phyloP scores from a whole-genome alignment of 2,888 invertebrate species.

The Cosmopolites sordidus region DNA sequence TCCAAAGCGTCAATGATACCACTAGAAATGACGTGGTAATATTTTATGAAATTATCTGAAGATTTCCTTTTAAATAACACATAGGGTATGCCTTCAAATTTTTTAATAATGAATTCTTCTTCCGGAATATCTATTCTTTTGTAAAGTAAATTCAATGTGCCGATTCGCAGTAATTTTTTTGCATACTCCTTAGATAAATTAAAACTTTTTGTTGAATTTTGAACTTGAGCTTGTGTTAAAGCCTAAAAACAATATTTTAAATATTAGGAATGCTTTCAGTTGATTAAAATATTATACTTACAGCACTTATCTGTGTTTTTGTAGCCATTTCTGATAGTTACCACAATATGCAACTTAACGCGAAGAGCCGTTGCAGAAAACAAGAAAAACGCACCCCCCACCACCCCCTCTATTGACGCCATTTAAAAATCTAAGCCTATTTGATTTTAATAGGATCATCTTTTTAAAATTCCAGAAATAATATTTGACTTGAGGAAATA shows the following conservation, averaged over 20 bases:
- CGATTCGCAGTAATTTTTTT: constrained; percentile 13
- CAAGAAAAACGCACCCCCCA: too few relatives aligned
- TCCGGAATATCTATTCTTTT: constrained; percentile 14
- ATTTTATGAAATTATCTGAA: constrained; percentile 12
- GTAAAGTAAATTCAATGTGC: constrained; percentile 16
- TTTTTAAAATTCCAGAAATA: too few relatives aligned
- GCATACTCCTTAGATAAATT: constrained; percentile 17
- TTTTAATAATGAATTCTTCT: constrained; percentile 13
- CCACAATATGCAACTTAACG: too few relatives aligned
- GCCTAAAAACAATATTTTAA: background rate
- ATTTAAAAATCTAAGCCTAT: too few relatives aligned
- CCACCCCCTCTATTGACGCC: too few relatives aligned
- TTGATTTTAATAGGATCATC: too few relatives aligned
- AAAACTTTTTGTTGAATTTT: constrained; percentile 14
- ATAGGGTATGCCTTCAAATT: constrained; percentile 13
- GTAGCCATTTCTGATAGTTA: background rate
- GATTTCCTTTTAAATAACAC: constrained; percentile 15
- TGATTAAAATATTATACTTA: background rate
- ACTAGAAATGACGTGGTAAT: constrained; percentile 3
- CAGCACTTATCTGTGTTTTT: background rate
- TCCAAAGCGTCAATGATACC: constrained; percentile 22
- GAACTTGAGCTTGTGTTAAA: background rate
- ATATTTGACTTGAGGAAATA: too few relatives aligned
- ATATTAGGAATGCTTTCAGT: too few relatives aligned
- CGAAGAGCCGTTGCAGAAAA: too few relatives aligned